Evolutionary conservation across 1,140 invertebrate species (phyloP).

Genomic region (Bombus ignitus): DNA sequence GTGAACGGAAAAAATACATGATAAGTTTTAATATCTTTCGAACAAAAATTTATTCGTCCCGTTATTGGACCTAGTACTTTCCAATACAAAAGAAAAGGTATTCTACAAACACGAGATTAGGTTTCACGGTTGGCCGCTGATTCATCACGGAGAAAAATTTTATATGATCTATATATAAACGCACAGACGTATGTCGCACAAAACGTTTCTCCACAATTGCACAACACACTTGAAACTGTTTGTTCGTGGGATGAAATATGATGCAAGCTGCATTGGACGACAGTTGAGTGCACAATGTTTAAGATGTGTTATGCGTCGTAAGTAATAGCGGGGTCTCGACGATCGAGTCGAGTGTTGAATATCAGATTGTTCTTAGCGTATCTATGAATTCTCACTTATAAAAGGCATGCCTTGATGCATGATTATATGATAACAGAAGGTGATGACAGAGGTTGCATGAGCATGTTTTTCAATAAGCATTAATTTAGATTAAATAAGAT

Average conservation of each 20-base stretch:
- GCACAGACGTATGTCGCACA: constrained; percentile 60
- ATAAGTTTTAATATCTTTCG: not conserved
- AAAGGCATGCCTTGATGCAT: constrained; percentile 71
- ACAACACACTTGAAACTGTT: constrained; percentile 62
- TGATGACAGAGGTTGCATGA: constrained; percentile 66
- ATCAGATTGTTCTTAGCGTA: constrained; percentile 56
- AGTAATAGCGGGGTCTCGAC: constrained; percentile 52
- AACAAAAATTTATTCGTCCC: not conserved
- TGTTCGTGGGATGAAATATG: constrained; percentile 69
- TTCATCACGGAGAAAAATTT: constrained; percentile 19
- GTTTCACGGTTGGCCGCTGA: constrained; percentile 30
- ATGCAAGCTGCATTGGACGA: constrained; percentile 65
- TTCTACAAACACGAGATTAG: not conserved
- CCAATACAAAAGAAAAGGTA: no score
- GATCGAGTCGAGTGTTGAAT: constrained; percentile 39
- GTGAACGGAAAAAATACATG: not conserved
- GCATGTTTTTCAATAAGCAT: constrained; percentile 71
- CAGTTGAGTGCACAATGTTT: constrained; percentile 64
- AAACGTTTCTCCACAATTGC: constrained; percentile 59
- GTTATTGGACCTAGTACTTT: not conserved
- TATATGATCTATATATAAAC: constrained; percentile 19
- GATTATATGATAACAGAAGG: constrained; percentile 65
- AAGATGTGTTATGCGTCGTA: constrained; percentile 65
- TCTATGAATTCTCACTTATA: constrained; percentile 50
- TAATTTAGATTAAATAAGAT: constrained; percentile 64